Base-by-base conservation (phyloP, 2,797 vertebrate genomes). In the Anabacerthia variegaticeps region DNA sequence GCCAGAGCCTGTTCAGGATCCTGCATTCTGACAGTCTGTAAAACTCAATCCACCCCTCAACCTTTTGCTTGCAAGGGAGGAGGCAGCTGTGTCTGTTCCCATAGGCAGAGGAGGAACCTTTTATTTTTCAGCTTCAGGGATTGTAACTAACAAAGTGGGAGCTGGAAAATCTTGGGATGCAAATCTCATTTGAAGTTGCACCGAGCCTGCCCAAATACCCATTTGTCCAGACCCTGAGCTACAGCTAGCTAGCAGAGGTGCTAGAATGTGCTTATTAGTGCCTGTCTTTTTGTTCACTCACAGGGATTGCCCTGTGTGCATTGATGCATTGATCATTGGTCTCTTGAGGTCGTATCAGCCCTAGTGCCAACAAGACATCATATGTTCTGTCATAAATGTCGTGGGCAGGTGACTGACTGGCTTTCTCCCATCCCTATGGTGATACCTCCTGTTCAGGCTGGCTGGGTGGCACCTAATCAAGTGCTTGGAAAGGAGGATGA, bases 31-130 rank as follows among this genome's bases (percentile, higher is more conserved):
- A 74, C 86, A 80, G 61, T n/a, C 93, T 81, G 32, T 37, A 49
- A 89, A 72, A 46, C 71, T 59, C 56, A 88, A 73, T 36, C 65
- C 51, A 46, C 27, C n/a, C 20, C 28, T 67, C 65, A 37, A 62
- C 19, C 30, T 59, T 67, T 43, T 58, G n/a, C 78, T 91, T 63
- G 21, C 54, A 59, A 68, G 84, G 62, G 46, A 92, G 67, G n/a
- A 37, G 27, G n/a, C 63, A 71, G 44, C 89, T 68, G 62, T 59
- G 81, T 46, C 81, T 83, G 49, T 89, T 94, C 39, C 68, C 65
- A 43, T 44, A 72, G 66, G 82, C 51, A 55, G 68, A 94, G 65
- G 56, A 85, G 65, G 43, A 89, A 62, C n/a, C 39, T 88, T 91
- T 92, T 88, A 32, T 89, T 93, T 92, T 49, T 62, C n/a, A 54